Percentiles rank a stretch among this genome's conserved stretches.
Conservation (phyloP, 1,140 invertebrate species). For the Drosophila kanapiae region DNA sequence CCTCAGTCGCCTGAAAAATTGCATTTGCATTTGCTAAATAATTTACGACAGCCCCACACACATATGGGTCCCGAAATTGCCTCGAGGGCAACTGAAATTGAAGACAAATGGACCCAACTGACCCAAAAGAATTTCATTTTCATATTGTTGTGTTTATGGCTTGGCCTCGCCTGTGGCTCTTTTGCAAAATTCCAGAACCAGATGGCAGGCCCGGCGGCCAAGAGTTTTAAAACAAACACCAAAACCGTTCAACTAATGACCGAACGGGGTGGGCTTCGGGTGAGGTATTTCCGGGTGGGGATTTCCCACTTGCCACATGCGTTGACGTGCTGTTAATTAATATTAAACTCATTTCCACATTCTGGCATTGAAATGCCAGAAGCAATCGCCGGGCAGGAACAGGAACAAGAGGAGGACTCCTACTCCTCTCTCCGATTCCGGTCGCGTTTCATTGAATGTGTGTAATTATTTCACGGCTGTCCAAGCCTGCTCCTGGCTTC, state of each 20-base stretch:
- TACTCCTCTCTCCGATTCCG: constrained; percentile 41
- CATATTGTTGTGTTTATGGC: constrained; percentile 59
- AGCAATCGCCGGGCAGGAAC: constrained; percentile 33
- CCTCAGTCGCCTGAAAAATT: constrained; percentile 28
- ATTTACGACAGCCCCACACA: constrained; percentile 38
- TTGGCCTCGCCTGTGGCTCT: constrained; percentile 8
- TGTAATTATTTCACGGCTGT: constrained; percentile 75
- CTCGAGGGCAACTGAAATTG: constrained; percentile 59
- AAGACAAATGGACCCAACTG: constrained; percentile 62
- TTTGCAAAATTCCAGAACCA: background rate
- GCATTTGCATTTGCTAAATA: constrained; percentile 71
- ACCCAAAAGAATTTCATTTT: constrained; percentile 56
- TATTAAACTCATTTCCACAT: constrained; percentile 76
- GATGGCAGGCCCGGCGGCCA: background rate
- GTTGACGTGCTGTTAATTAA: constrained; percentile 73
- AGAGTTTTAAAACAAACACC: constrained; percentile 51
- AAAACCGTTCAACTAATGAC: constrained; percentile 36
- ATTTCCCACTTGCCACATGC: constrained; percentile 24
- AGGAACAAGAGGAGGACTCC: background rate
- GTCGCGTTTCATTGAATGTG: constrained; percentile 75
- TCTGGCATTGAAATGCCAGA: constrained; percentile 69
- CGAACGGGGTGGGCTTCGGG: background rate
- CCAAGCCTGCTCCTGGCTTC: constrained; percentile 14
- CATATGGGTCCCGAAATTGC: constrained; percentile 44
- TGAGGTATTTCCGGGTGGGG: constrained; percentile 1